phyloP scores from a whole-genome alignment of 2,113 vertebrate species.

The Abramis brama region DNA sequence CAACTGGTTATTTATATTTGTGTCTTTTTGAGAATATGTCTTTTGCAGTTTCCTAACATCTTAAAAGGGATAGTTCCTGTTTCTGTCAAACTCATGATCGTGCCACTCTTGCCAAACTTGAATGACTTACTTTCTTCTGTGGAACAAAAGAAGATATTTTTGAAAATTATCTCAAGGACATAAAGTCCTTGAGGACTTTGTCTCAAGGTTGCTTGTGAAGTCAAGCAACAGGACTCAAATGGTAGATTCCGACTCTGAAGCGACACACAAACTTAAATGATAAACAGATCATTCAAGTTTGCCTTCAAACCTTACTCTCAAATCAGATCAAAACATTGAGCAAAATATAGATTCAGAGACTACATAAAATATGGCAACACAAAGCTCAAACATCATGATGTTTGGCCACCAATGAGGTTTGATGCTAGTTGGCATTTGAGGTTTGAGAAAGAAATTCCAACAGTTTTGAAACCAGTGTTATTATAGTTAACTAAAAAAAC shows the following conservation, averaged over 20 bases:
- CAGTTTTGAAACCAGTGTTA: neutral
- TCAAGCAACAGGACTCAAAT: neutral
- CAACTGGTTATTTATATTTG: conserved; percentile 22
- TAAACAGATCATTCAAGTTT: neutral
- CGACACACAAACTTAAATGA: neutral
- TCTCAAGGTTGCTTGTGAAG: neutral
- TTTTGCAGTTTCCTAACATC: neutral
- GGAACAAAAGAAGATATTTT: neutral
- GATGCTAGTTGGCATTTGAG: neutral
- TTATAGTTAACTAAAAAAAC: no score
- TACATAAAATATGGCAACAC: neutral
- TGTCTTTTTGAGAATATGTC: neutral
- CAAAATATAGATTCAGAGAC: neutral
- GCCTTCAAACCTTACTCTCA: neutral
- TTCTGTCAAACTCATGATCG: neutral
- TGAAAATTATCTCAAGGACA: neutral
- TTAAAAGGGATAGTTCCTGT: neutral
- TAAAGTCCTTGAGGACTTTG: neutral
- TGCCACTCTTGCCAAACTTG: neutral
- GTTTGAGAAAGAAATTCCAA: neutral
- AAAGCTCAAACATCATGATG: neutral
- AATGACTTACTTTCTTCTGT: neutral
- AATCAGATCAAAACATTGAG: neutral
- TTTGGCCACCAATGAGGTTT: neutral
- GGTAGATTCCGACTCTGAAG: neutral